Percentiles rank a stretch among this genome's conserved stretches.
These are phyloP conservation scores for Diploscapter pachys DNA, from an alignment of 1,140 invertebrate species.

Conservation along the genomic window DNA sequence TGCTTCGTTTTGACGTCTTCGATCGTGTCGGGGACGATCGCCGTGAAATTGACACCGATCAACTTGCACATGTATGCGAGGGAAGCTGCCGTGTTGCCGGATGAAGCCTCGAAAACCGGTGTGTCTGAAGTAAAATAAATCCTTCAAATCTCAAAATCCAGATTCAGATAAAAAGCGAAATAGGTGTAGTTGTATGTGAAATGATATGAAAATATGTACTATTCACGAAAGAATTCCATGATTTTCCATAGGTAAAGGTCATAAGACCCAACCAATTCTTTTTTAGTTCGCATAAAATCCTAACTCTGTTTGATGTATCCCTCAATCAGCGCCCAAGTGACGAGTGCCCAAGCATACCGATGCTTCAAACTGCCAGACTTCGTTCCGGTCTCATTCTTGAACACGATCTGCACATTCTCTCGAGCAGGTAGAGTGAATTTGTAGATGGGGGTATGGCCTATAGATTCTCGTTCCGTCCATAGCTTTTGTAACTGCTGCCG, in stretches of 20 bases:
- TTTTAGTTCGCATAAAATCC: too few species aligned
- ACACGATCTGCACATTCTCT: constrained; percentile 20
- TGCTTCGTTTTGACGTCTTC: constrained; percentile 24
- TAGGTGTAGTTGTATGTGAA: not conserved
- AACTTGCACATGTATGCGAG: constrained; percentile 42
- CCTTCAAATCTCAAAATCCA: not conserved
- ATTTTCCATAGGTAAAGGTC: not conserved
- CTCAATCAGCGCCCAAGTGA: constrained; percentile 43
- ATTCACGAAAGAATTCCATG: not conserved
- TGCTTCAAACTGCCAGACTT: constrained; percentile 41
- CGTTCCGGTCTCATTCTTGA: constrained; percentile 43
- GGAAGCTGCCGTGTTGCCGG: constrained; percentile 39
- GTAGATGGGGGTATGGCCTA: too few species aligned
- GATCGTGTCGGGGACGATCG: constrained; percentile 33
- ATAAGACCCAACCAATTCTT: too few species aligned
- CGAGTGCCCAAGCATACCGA: constrained; percentile 43
- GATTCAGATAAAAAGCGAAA: too few species aligned
- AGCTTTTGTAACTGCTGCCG: too few species aligned
- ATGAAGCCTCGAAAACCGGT: constrained; percentile 41
- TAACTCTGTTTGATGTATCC: constrained; percentile 20
- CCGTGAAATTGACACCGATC: constrained; percentile 36
- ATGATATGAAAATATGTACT: not conserved
- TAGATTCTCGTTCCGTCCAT: too few species aligned
- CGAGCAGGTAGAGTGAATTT: not conserved
- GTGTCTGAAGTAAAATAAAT: constrained; percentile 20